A percentile compares a stretch with the other conserved stretches of the same genome.
phyloP scores from a whole-genome alignment of 30 jellyfish, hydroid and myxozoan species.

The Phacellophora camtschatica region DNA sequence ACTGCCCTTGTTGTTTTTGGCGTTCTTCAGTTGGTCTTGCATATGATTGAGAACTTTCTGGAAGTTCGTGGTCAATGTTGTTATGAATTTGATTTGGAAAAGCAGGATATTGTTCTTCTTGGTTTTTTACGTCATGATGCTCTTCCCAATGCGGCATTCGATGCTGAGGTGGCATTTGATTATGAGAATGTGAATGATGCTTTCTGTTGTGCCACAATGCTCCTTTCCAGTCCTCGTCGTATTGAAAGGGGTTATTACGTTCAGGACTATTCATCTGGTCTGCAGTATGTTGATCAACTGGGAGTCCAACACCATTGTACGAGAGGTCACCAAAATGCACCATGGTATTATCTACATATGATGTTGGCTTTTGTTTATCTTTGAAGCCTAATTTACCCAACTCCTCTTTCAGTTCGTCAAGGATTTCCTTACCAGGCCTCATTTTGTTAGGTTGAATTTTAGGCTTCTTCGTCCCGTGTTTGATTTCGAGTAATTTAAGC shows the following conservation, averaged over 20 bases:
- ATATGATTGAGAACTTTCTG: neutral
- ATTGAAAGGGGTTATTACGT: slow-evolving; percentile 31
- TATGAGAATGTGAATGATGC: slow-evolving; percentile 3
- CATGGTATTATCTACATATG: slow-evolving; percentile 38
- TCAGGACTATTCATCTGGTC: neutral
- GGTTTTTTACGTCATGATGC: no score
- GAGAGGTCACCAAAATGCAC: slow-evolving; percentile 44
- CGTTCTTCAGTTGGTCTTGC: neutral
- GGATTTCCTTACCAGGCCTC: slow-evolving; percentile 53
- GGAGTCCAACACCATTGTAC: slow-evolving; percentile 44
- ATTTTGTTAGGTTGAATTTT: slow-evolving; percentile 1
- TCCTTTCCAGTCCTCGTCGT: slow-evolving; percentile 62
- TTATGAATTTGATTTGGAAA: neutral
- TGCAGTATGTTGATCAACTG: slow-evolving; percentile 18
- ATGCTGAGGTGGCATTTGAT: no score
- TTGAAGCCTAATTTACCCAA: slow-evolving; percentile 19
- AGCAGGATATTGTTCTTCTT: neutral
- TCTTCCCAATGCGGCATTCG: neutral
- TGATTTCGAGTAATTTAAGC: slow-evolving; percentile 6
- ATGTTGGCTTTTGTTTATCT: slow-evolving; percentile 27
- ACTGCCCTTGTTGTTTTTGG: neutral
- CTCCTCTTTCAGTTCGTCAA: slow-evolving; percentile 58
- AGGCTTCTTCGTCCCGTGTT: slow-evolving; percentile 12
- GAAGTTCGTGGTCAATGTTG: neutral
- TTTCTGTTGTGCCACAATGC: slow-evolving; percentile 29